phyloP scores from a whole-genome alignment of 2,113 vertebrate genomes.

The Nothoprocta perdicaria region DNA sequence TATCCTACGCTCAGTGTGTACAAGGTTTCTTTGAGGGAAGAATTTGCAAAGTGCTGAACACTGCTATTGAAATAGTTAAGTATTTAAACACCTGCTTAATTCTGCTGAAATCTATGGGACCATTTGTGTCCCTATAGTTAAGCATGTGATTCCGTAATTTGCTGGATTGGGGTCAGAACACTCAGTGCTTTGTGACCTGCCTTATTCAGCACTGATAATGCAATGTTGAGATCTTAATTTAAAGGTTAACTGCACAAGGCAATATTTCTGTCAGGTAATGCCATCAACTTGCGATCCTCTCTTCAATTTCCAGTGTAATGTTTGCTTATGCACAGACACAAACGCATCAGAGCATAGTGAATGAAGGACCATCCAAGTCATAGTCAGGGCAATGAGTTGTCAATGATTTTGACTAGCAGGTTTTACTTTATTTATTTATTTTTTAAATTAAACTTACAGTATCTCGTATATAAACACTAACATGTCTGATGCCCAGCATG shows the following conservation, averaged over 20 bases:
- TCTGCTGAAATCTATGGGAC: background rate
- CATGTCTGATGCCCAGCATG: conserved; percentile 17
- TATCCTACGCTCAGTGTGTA: background rate
- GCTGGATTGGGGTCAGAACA: background rate
- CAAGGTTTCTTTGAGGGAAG: background rate
- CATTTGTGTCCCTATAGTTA: background rate
- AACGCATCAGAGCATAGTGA: background rate
- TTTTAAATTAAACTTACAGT: background rate
- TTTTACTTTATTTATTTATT: background rate
- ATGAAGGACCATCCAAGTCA: background rate
- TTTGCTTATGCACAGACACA: background rate
- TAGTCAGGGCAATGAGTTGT: background rate
- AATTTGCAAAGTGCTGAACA: background rate
- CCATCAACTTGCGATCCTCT: background rate
- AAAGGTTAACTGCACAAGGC: background rate
- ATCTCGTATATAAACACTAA: background rate
- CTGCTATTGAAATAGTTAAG: background rate
- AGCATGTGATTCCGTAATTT: background rate
- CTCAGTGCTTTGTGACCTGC: background rate
- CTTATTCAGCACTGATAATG: background rate
- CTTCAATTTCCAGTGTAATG: background rate
- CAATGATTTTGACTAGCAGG: background rate
- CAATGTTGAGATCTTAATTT: background rate
- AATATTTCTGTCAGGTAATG: background rate
- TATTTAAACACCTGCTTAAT: background rate